Evolutionary conservation across 2,113 vertebrate species (phyloP), one percentile per base, ranked within the genome.

Genomic region (Balaeniceps rex): DNA sequence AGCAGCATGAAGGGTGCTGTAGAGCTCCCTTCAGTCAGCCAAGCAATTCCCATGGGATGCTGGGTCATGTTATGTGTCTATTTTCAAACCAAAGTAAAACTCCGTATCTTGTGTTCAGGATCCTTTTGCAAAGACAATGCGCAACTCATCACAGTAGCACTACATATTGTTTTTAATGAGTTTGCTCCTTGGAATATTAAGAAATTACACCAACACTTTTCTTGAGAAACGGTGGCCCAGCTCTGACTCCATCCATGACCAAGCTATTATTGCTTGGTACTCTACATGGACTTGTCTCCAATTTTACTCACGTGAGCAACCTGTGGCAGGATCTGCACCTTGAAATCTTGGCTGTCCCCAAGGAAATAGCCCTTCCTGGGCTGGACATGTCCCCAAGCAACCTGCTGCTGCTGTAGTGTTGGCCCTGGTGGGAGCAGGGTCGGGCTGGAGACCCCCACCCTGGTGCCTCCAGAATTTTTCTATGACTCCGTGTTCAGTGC

Each of bases 111-210:
- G 2, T 76, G 52, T 21, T 72, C 63, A 38, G 40, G 24, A 42
- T n/a, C 33, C 17, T 70, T 54, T 74, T 40, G 40, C 31, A 61
- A 88, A 77, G 77, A 42, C 23, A 28, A 49, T 6, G 22, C 75
- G 17, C 46, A 74, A 4, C 55, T 57, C 34, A 7, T 16, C 23
- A 29, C 44, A 46, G 38, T 9, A 69, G 60, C 31, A 77, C 47
- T 57, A 3, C 14, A 5, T 4, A 6, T 12, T 68, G 26, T 4
- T 90, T 65, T 63, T 77, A 36, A 58, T 3, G 4, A 0, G 1
- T 58, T 89, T 76, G 13, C 38, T 54, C 22, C 31, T 66, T 33
- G 55, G 46, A 81, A 54, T 49, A 80, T 31, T 11, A 74, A 42
- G 60, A 17, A 61, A 74, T 70, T 5, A 10, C 34, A 57, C 18